Evolutionary conservation across 1,140 invertebrate species (phyloP).

Genomic region (Scaptomyza pallida): DNA sequence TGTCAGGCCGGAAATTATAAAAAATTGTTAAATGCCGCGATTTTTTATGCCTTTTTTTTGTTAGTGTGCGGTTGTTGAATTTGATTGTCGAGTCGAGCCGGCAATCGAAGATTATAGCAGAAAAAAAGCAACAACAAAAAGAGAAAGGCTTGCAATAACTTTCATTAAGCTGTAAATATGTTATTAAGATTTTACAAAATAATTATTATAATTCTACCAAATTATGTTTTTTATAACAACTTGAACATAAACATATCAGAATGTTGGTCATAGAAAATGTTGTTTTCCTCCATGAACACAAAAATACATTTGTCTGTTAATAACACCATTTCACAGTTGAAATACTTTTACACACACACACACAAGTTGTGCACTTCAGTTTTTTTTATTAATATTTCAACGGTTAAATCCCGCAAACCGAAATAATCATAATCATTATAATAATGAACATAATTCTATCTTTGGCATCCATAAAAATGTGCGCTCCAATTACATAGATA

Average conservation of each 20-base stretch:
- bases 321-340: background rate
- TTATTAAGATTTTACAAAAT: background rate
- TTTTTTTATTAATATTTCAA: constrained; percentile 14
- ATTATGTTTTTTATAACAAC: too few species aligned
- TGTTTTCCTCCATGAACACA: too few species aligned
- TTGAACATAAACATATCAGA: too few species aligned
- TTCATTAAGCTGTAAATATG: background rate
- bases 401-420: background rate
- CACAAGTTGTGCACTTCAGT: constrained; percentile 1
- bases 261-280: too few species aligned
- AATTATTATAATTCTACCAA: too few species aligned
- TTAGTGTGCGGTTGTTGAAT: constrained; percentile 11
- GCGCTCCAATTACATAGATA: constrained; percentile 77
- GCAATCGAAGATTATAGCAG: background rate
- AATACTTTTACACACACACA: background rate
- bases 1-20: constrained; percentile 60
- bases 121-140: background rate
- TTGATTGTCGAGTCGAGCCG: background rate
- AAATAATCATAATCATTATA: constrained; percentile 6
- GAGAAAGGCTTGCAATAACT: constrained; percentile 1
- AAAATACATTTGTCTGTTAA: background rate
- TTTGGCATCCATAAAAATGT: constrained; percentile 40
- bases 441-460: constrained; percentile 24
- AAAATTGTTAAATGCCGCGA: constrained; percentile 45
- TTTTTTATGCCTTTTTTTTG: too few species aligned